Evolutionary conservation across 53 echinoderm and acorn worm species (phyloP).

Genomic region (Temnopleurus reevesii): DNA sequence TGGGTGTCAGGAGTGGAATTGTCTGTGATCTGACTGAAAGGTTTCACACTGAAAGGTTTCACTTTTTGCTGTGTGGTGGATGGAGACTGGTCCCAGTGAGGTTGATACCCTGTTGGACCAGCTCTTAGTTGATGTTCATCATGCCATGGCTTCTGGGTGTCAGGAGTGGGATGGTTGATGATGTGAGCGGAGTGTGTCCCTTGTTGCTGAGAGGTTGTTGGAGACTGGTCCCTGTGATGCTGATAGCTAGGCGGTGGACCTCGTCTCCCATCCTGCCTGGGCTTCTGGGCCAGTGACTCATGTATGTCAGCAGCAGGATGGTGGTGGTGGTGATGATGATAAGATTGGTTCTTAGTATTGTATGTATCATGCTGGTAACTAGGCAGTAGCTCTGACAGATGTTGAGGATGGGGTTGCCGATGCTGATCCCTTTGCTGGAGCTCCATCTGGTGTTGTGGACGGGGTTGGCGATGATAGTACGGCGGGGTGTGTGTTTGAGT

Average conservation of each 20-base stretch:
- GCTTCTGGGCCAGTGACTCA: too few species aligned
- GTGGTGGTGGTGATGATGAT: background rate
- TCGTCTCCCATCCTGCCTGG: background rate
- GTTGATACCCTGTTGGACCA: conserved; percentile 18
- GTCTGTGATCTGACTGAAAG: too few species aligned
- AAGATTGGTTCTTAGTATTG: background rate
- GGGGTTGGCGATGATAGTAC: background rate
- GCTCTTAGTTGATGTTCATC: background rate
- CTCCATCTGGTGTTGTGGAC: background rate
- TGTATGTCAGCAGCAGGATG: conserved; percentile 28
- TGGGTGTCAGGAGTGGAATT: conserved; percentile 39
- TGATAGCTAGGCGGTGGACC: conserved; percentile 19
- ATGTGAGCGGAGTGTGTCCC: too few species aligned
- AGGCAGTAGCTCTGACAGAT: too few species aligned
- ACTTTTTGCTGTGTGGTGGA: background rate
- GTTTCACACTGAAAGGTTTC: too few species aligned
- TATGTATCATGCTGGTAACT: background rate
- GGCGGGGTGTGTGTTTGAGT: background rate
- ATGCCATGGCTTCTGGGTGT: conserved; percentile 4
- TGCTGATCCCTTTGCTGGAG: background rate
- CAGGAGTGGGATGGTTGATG: conserved; percentile 35
- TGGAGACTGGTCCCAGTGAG: conserved; percentile 48
- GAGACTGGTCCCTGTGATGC: conserved; percentile 48
- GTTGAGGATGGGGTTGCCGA: background rate
- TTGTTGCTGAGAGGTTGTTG: background rate